Evolutionary conservation across 2,797 vertebrate species (phyloP), one percentile per base, ranked within the genome.

Genomic region (Todus mexicanus): DNA sequence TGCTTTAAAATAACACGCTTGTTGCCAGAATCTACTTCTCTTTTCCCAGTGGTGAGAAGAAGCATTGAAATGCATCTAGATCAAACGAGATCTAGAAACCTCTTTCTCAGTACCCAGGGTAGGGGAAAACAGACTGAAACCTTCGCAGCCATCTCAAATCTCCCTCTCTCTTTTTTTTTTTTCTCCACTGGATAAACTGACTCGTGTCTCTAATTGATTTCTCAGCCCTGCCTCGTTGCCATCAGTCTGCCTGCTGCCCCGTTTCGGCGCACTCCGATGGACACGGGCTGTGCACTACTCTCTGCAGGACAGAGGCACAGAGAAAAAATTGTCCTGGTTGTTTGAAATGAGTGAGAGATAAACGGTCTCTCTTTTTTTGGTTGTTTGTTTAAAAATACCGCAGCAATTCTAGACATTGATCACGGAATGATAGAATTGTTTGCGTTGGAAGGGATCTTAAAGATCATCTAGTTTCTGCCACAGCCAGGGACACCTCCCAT

Each of bases 261-360:
- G 23, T n/a, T 27, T 17, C 1, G 2, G 29, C 12, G 4, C 13
- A 2, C 45, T 4, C 27, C 0, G 1, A 12, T 5, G 51, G 43
- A 7, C n/a, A 11, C 1, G 6, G 54, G 35, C 56, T 43, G 15
- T 1, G 5, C 20, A 5, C 21, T 16, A 9, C n/a, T 1, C 0
- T 54, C 31, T 15, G 57, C 45, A 11, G 0, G 20, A 73, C 45
- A 35, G 38, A 45, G 4, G 40, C 22, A 35, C 0, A 43, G 22
- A 45, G 38, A 43, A 43, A 85, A 71, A 72, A 50, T 12, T 4
- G 18, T 13, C 40, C 20, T 25, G 9, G 3, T 22, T 53, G 33
- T 82, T 90, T 78, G 71, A 64, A 66, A 66, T 4, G 9, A 31
- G 3, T n/a, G n/a, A 15, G 51, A 73, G 82, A 66, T 3, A 63